A percentile compares a stretch with the other conserved stretches of the same genome.
phyloP scores from a whole-genome alignment of 2,113 vertebrate species.

The Brienomyrus longianalis region DNA sequence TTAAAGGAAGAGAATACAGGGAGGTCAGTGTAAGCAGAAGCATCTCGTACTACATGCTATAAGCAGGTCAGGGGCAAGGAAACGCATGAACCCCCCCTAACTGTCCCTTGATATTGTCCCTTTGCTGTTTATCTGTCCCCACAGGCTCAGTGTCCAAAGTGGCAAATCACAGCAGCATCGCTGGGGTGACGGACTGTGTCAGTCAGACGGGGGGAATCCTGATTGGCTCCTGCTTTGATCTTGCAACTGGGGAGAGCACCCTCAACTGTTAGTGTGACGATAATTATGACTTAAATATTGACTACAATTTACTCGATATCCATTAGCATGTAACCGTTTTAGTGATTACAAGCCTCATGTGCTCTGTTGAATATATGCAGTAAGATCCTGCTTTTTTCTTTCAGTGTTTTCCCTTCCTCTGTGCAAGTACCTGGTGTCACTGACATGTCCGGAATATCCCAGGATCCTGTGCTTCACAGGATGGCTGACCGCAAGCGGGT shows the following conservation, averaged over 20 bases:
- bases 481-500: slow-evolving; percentile 65
- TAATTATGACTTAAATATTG: background rate
- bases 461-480: slow-evolving; percentile 63
- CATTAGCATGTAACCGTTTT: background rate
- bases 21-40: background rate
- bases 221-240: slow-evolving; percentile 65
- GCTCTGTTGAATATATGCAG: background rate
- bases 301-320: background rate
- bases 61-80: background rate
- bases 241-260: slow-evolving; percentile 59
- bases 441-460: slow-evolving; percentile 53
- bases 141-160: slow-evolving; percentile 59
- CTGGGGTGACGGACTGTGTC: slow-evolving; percentile 66
- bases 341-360: background rate
- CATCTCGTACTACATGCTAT: background rate
- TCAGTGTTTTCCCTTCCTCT: slow-evolving; percentile 63
- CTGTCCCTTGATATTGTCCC: background rate
- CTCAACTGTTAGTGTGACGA: slow-evolving; percentile 58
- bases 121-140: slow-evolving; percentile 38
- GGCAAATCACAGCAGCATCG: slow-evolving; percentile 66
- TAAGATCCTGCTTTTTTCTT: slow-evolving; percentile 11
- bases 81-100: background rate
- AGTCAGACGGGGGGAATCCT: slow-evolving; percentile 62
- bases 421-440: slow-evolving; percentile 59
- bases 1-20: background rate